Evolutionary conservation across 2,888 invertebrate species (phyloP), one percentile per base, ranked within the genome.

Genomic region (Periphyllus acericola): DNA sequence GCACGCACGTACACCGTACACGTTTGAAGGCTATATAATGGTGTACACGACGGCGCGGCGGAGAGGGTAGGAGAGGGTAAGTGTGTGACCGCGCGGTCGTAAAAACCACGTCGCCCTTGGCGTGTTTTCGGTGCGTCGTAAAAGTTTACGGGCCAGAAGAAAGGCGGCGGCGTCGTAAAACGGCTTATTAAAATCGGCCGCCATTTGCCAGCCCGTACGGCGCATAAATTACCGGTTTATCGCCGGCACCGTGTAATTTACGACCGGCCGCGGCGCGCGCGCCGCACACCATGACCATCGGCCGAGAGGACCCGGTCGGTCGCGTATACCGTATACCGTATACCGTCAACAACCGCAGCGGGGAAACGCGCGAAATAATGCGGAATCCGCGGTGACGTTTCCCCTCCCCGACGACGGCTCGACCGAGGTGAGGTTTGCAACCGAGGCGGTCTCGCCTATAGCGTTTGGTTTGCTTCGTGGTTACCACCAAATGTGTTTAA

Each of bases 141-240:
- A 87, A 87, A 87, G 86, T 87, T 87, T 80, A 87, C 80, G 71
- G 68, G 60, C 74, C 86, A 60, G 74, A 87, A 87, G 86, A 87
- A 87, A 74, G 80, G 80, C 80, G 86, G 74, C 83, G 83, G 86
- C 72, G 86, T 87, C 86, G 32, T 87, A 87, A 87, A 87, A 80
- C 86, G 86, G 86, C 86, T 87, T 87, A 87, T 87, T 87, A 87
- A 87, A 87, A 81, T 80, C 86, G 86, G 86, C 86, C 80, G 86
- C 86, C 86, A 87, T 87, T 87, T 87, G 86, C 86, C 86, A 40
- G 80, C 55, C 36, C 71, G 79, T 21, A 40, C 78, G 36, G 74
- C 86, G 86, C 86, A 87, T 87, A 87, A 87, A 87, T 87, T 87
- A 86, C 79, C 68, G 72, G 86, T 86, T 86, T 86, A 86, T 86